Conservation (phyloP, 92 coral and sea anemone genomes). For the Metridium senile region DNA sequence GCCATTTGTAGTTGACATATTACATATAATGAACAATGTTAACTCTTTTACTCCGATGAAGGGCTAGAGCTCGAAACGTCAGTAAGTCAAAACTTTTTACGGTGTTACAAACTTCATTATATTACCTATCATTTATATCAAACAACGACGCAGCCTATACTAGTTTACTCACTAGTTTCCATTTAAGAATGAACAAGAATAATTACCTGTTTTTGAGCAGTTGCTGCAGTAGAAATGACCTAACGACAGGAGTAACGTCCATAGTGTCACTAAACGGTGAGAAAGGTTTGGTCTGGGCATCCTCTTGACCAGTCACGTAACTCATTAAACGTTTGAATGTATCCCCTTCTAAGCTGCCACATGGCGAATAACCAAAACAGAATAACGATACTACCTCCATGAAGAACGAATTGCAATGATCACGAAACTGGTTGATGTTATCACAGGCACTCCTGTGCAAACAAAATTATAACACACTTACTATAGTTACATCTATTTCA, state of each 20-base stretch:
- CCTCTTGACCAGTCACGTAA: constrained; percentile 53
- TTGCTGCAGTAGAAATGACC: constrained; percentile 81
- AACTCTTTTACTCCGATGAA: too few relatives aligned
- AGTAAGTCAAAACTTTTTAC: too few relatives aligned
- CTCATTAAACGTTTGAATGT: constrained; percentile 48
- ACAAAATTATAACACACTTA: background rate
- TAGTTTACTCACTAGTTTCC: background rate
- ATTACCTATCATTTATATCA: too few relatives aligned
- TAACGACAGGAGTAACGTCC: constrained; percentile 77
- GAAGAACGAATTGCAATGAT: constrained; percentile 76
- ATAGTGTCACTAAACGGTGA: constrained; percentile 63
- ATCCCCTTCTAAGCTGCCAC: constrained; percentile 24
- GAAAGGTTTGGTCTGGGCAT: constrained; percentile 49
- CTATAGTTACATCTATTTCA: too few relatives aligned
- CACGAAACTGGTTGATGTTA: constrained; percentile 30
- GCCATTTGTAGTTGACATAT: too few relatives aligned
- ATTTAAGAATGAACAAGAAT: background rate
- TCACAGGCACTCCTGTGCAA: constrained; percentile 28
- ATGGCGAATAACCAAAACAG: constrained; percentile 69
- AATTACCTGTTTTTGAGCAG: constrained; percentile 64
- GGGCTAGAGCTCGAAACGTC: too few relatives aligned
- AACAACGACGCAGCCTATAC: too few relatives aligned
- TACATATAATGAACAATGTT: too few relatives aligned
- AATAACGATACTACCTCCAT: constrained; percentile 82
- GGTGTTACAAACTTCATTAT: too few relatives aligned